Percentiles rank a stretch among this genome's conserved stretches.
Evolutionary conservation across 2,797 vertebrate genomes (phyloP).

Genomic region (Malacoctenus gilli): DNA sequence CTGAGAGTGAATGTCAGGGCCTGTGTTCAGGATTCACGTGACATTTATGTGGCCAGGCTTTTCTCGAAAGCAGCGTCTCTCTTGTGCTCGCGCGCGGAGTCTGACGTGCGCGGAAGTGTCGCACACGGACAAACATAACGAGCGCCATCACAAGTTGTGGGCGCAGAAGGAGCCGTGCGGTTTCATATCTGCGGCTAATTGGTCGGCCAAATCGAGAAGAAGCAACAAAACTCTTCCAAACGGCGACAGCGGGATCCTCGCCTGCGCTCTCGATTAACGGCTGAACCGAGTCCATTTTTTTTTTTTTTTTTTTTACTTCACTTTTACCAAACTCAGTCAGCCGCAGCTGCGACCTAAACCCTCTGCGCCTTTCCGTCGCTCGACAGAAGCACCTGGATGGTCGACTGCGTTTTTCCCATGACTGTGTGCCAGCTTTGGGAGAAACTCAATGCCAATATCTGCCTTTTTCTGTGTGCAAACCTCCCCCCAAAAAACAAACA

Average conservation of each 20-base stretch:
- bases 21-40: too few relatives aligned
- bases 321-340: conserved; percentile 20
- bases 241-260: conserved; percentile 11
- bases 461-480: neutral
- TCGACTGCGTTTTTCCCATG: neutral
- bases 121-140: too few relatives aligned
- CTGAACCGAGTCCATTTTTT: conserved; percentile 12
- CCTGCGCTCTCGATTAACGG: conserved; percentile 11
- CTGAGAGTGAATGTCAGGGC: too few relatives aligned
- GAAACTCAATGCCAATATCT: neutral
- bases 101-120: too few relatives aligned
- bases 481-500: neutral
- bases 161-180: neutral
- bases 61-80: too few relatives aligned
- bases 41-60: too few relatives aligned
- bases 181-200: neutral
- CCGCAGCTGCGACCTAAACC: neutral
- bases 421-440: neutral
- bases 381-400: neutral
- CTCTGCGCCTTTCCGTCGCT: neutral
- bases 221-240: conserved; percentile 11
- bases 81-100: too few relatives aligned
- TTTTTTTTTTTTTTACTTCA: too few relatives aligned
- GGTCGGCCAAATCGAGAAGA: neutral
- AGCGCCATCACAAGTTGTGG: neutral